A percentile compares a stretch with the other conserved stretches of the same genome.
Evolutionary conservation across 2,113 vertebrate species (phyloP).

Genomic region (Clarias magur): DNA sequence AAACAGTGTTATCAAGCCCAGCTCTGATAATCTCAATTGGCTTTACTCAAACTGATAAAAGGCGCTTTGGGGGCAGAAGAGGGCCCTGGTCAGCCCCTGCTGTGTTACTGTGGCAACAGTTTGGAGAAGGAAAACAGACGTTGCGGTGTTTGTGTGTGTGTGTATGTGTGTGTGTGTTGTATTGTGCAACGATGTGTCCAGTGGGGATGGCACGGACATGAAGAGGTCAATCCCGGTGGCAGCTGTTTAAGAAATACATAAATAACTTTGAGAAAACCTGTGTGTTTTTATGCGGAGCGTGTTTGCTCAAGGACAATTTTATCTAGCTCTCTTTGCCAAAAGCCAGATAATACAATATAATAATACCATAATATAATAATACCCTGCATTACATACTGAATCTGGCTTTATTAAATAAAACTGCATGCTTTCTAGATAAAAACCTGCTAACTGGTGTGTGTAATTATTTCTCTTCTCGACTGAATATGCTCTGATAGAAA

Average conservation of each 20-base stretch:
- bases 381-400: neutral
- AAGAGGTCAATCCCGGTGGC: conserved; percentile 51
- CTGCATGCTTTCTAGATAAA: neutral
- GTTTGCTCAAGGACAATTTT: conserved; percentile 10
- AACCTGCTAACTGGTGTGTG: neutral
- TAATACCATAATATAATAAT: conserved; percentile 4
- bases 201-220: conserved; percentile 52
- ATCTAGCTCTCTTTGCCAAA: neutral
- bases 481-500: conserved; percentile 51
- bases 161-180: conserved; percentile 49
- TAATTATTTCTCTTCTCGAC: neutral
- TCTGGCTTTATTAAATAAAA: conserved; percentile 12
- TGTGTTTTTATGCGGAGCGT: conserved; percentile 9
- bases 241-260: conserved; percentile 50
- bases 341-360: neutral
- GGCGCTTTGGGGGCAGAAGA: conserved; percentile 66
- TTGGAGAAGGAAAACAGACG: conserved; percentile 60
- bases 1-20: conserved; percentile 81
- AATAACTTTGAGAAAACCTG: conserved; percentile 34
- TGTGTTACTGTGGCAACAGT: conserved; percentile 72
- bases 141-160: conserved; percentile 36
- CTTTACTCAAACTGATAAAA: conserved; percentile 87
- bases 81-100: conserved; percentile 67
- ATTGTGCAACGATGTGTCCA: conserved; percentile 45
- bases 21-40: conserved; percentile 85